These are phyloP conservation scores for Montipora capricornis DNA, from an alignment of 64 coral and sea anemone genomes.

Conservation along the genomic window DNA sequence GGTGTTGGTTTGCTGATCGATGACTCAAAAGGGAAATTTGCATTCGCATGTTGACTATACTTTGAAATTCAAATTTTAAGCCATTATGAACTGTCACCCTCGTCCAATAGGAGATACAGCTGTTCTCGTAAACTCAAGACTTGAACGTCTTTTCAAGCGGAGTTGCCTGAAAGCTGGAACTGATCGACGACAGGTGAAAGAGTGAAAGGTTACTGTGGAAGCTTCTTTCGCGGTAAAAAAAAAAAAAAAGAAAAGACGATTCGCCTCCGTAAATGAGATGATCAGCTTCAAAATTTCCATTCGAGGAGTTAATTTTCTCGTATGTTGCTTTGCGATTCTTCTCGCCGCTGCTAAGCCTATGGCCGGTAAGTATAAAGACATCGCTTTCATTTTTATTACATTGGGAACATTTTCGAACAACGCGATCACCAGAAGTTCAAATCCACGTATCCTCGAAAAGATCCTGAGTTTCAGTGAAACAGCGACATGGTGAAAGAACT, in stretches of 20 bases:
- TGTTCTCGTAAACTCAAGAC: constrained; percentile 2
- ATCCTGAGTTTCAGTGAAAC: constrained; percentile 12
- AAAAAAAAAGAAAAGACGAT: neutral
- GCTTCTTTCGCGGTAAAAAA: constrained; percentile 14
- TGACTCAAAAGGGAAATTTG: constrained; percentile 15
- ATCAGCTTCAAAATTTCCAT: neutral
- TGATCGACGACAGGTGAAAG: constrained; percentile 8
- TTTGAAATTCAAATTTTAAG: constrained; percentile 53
- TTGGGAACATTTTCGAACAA: constrained; percentile 26
- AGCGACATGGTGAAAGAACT: neutral
- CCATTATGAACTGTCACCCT: constrained; percentile 16
- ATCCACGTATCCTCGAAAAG: neutral
- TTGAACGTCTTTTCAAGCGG: constrained; percentile 29
- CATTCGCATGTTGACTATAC: constrained; percentile 42
- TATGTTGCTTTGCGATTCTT: neutral
- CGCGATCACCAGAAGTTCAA: too few species aligned
- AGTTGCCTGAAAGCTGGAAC: neutral
- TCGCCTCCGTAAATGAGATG: neutral
- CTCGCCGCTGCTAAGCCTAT: constrained; percentile 11
- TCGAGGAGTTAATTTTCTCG: neutral
- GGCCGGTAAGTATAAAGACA: constrained; percentile 28
- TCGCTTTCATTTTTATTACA: neutral
- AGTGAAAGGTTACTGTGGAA: neutral
- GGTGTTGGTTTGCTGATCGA: neutral
- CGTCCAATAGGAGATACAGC: constrained; percentile 28